phyloP scores from a whole-genome alignment of 2,113 vertebrate genomes.

The Petromus typicus region DNA sequence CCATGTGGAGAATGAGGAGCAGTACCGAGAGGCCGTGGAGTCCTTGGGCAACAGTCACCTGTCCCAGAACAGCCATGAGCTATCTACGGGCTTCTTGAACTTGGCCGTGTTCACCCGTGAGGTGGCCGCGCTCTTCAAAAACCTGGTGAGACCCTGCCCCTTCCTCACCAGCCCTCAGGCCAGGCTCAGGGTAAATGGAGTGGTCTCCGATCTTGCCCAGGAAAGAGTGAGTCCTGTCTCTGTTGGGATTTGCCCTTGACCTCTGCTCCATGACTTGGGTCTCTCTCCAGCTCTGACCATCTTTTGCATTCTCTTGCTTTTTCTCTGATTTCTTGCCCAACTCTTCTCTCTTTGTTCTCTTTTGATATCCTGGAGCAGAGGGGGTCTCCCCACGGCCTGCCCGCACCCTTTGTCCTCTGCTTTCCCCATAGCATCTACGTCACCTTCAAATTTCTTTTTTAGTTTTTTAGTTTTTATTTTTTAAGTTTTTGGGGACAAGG shows the following conservation, averaged over 20 bases:
- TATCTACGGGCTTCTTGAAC: conserved; percentile 98
- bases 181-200: not conserved
- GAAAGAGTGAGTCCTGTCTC: not conserved
- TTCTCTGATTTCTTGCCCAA: not conserved
- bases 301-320: not conserved
- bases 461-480: no score
- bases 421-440: not conserved
- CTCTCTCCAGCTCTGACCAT: not conserved
- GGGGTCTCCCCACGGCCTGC: not conserved
- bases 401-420: not conserved
- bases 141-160: conserved; percentile 89
- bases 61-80: conserved; percentile 95
- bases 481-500: no score
- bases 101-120: conserved; percentile 96
- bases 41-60: conserved; percentile 96
- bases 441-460: no score
- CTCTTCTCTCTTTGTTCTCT: not conserved
- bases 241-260: conserved; percentile 19
- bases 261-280: conserved; percentile 1
- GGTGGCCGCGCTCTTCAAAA: conserved; percentile 96
- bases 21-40: conserved; percentile 95
- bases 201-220: not conserved
- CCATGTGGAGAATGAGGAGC: conserved; percentile 95
- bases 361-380: not conserved
- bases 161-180: not conserved